Base-by-base conservation (phyloP, 2,113 vertebrate species). In the Malaclemys terrapin region DNA sequence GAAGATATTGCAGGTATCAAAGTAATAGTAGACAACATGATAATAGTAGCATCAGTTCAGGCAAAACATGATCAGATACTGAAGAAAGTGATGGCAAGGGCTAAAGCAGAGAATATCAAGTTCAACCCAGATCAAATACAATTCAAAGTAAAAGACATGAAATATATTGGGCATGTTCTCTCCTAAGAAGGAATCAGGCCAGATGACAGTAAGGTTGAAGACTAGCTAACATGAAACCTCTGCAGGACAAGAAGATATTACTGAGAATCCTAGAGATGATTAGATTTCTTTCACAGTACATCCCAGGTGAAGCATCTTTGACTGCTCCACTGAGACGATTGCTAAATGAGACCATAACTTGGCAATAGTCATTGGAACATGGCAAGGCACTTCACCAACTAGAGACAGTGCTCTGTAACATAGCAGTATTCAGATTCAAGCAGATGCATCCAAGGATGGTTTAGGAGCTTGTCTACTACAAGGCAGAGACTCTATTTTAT, bases 31-130 rank as follows among this genome's bases (percentile, higher is more conserved):
- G 52, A 24, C 82, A 82, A 96, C 75, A 35, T 54, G 19, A 10
- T 95, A 93, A 93, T 93, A 95, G 85, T 50, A 53, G 4, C 38
- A 93, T 94, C 94, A 96, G 83, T 95, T 93, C 95, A 82, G 81
- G 83, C 38, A 8, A 72, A 91, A 92, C 47, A 89, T 2, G 22
- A 93, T 80, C 95, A 95, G 91, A 89, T 96, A 94, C 31, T 94
- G 88, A 95, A 84, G 83, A 93, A 95, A 95, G 78, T 22, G 13
- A 93, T 93, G 84, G 84, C 65, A 89, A 96, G 89, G n/a, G 54
- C 85, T 84, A 88, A 96, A 92, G 50, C 0, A 92, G 45, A 96
- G 92, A 89, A 82, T 25, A 89, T 1, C 88, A 53, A 27, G 91
- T 91, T 91, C 84, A 57, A 57, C 56, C 4, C 56, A 89, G 49